These are phyloP conservation scores for Dasyurus viverrinus DNA, from an alignment of 2,113 vertebrate genomes.

Conservation along the genomic window DNA sequence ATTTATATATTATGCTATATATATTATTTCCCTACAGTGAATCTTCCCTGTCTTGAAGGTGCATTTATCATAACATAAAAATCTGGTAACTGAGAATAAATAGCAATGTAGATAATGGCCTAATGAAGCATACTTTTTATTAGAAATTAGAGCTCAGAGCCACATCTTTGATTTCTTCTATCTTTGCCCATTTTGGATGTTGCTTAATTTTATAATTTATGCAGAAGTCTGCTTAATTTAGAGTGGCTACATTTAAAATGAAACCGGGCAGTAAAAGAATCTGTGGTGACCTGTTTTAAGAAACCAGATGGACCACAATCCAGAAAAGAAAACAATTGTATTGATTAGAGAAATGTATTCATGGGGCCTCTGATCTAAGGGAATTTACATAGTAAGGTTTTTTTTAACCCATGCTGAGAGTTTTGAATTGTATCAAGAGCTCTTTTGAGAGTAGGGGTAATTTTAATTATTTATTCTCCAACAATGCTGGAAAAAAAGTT, in stretches of 20 bases:
- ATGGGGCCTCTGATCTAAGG: not conserved
- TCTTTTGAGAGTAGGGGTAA: not conserved
- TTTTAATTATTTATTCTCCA: constrained; percentile 5
- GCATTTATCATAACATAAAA: constrained; percentile 71
- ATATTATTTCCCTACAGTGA: constrained; percentile 54
- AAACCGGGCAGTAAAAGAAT: not conserved
- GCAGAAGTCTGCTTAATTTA: constrained; percentile 20
- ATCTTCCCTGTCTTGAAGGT: constrained; percentile 50
- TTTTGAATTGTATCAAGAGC: not conserved
- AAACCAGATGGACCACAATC: constrained; percentile 18
- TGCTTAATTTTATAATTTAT: constrained; percentile 5
- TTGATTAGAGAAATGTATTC: not conserved
- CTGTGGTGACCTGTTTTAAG: not conserved
- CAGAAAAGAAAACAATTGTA: not conserved
- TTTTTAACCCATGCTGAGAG: not conserved
- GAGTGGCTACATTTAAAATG: not conserved
- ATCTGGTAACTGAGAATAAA: constrained; percentile 32
- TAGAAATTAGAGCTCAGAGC: constrained; percentile 26
- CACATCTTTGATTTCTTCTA: constrained; percentile 31
- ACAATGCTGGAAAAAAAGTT: constrained; percentile 3
- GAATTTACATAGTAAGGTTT: not conserved
- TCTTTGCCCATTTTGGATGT: not conserved
- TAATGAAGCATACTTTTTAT: not conserved
- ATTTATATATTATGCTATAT: not conserved
- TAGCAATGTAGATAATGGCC: constrained; percentile 11